phyloP scores from a whole-genome alignment of 2,113 vertebrate genomes.

The Eublepharis macularius region DNA sequence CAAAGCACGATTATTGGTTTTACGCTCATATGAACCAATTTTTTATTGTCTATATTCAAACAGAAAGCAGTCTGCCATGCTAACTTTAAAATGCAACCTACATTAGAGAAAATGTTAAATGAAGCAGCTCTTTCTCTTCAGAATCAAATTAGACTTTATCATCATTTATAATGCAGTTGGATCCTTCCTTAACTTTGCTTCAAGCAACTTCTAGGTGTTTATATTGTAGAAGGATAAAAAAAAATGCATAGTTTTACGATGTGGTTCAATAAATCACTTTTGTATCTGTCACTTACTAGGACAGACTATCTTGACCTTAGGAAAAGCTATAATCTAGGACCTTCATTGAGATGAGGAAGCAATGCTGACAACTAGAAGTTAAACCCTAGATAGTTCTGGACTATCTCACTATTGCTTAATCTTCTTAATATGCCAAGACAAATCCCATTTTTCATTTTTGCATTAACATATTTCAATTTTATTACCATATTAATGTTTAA shows the following conservation, averaged over 20 bases:
- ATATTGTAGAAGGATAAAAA: conserved; percentile 60
- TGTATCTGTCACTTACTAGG: conserved; percentile 53
- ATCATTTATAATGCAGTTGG: conserved; percentile 71
- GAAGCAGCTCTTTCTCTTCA: conserved; percentile 45
- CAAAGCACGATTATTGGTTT: accelerated
- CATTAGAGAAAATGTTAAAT: conserved; percentile 23
- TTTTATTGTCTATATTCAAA: background rate
- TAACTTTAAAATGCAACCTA: conserved; percentile 28
- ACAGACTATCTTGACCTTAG: conserved; percentile 69
- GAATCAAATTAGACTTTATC: conserved; percentile 62
- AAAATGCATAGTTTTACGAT: conserved; percentile 55
- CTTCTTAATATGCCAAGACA: conserved; percentile 76
- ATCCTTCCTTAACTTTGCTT: conserved; percentile 58
- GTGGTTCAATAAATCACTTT: conserved; percentile 70
- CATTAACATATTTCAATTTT: conserved; percentile 76
- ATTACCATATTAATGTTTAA: conserved; percentile 71
- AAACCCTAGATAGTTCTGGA: conserved; percentile 65
- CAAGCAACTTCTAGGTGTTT: conserved; percentile 66
- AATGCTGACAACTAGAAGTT: conserved; percentile 70
- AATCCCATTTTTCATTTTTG: conserved; percentile 78
- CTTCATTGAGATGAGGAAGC: conserved; percentile 62
- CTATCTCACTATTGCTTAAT: conserved; percentile 68
- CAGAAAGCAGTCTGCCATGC: background rate
- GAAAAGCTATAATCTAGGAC: conserved; percentile 58
- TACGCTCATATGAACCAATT: background rate